Percentiles rank a stretch among this genome's conserved stretches.
These are phyloP conservation scores for Agrilus planipennis DNA, from an alignment of 1,140 invertebrate genomes.

Conservation along the genomic window DNA sequence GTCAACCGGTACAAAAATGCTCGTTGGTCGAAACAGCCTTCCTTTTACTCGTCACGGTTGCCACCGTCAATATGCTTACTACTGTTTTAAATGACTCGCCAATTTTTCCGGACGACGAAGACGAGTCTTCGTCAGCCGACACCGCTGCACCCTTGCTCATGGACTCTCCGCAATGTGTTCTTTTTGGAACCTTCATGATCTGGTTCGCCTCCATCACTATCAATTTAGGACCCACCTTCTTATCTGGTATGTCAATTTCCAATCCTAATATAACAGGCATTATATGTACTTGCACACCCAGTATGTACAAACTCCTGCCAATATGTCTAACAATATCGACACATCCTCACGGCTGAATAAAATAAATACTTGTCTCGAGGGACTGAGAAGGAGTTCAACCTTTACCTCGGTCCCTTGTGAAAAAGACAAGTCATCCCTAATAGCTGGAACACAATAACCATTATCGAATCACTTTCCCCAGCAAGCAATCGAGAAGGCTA, in stretches of 20 bases:
- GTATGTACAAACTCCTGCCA: too few species aligned
- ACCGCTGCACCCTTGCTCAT: constrained; percentile 26
- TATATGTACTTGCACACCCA: too few species aligned
- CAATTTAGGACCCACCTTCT: constrained; percentile 81
- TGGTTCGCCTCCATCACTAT: constrained; percentile 86
- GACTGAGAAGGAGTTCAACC: too few species aligned
- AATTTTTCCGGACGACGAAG: constrained; percentile 68
- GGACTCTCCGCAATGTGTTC: constrained; percentile 58
- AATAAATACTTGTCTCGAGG: too few species aligned
- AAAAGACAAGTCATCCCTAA: too few species aligned
- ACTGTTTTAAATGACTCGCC: constrained; percentile 83
- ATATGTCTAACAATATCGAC: too few species aligned
- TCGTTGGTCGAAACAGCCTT: constrained; percentile 84
- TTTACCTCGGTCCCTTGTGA: too few species aligned
- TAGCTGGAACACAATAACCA: too few species aligned
- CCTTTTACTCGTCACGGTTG: constrained; percentile 74
- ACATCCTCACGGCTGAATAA: too few species aligned
- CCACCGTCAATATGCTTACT: constrained; percentile 83
- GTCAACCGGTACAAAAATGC: constrained; percentile 75
- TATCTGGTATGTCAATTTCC: constrained; percentile 40
- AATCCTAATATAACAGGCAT: background rate
- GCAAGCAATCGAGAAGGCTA: too few species aligned
- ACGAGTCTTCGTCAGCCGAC: constrained; percentile 51
- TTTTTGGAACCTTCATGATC: constrained; percentile 87
- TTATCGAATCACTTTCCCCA: too few species aligned